Evolutionary conservation across 2,113 vertebrate species (phyloP), one percentile per base, ranked within the genome.

Genomic region (Neopipo cinnamomea): DNA sequence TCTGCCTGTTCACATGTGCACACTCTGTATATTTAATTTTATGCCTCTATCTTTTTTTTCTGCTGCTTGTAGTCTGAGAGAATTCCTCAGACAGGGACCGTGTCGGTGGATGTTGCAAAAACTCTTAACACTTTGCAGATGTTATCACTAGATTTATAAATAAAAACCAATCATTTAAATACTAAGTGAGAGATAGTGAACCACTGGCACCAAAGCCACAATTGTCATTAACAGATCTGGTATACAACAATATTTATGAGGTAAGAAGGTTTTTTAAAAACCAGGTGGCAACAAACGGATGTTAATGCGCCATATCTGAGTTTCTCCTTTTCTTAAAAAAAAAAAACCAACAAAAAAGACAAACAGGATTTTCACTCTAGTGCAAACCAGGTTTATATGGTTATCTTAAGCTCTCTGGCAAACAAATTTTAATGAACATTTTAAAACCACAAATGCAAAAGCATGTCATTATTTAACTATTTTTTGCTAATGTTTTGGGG

Each of bases 271-370:
- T 41, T 65, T 61, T 62, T 4, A 17, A 82, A 39, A 85, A 47
- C 4, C 25, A 46, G 3, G 0, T 11, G 14, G 23, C 25, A 79
- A 35, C 15, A 55, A 67, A 68, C 5, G 53, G 33, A 25, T 20
- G 4, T 41, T 25, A 56, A 4, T 14, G 8, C 14, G 56, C 12
- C 4, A 0, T 7, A 53, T 23, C 19, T 55, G 19, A 20, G 14
- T 58, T 70, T 73, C 31, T 50, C 25, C 42, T 42, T 24, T 33
- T n/a, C 13, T n/a, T 52, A 66, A 55, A 25, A 42, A 31, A 24
- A 31, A 47, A 13, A 12, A 39, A 19, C 49, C 62, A 62, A 10
- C 18, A 25, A 59, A 41, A 3, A 44, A 56, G 25, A 39, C 14
- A 62, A 70, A 56, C 7, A 31, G 25, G 50, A 58, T 58, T 93